Evolutionary conservation across 2,797 vertebrate genomes (phyloP), one percentile per base, ranked within the genome.

Genomic region (Setipinna tenuifilis): DNA sequence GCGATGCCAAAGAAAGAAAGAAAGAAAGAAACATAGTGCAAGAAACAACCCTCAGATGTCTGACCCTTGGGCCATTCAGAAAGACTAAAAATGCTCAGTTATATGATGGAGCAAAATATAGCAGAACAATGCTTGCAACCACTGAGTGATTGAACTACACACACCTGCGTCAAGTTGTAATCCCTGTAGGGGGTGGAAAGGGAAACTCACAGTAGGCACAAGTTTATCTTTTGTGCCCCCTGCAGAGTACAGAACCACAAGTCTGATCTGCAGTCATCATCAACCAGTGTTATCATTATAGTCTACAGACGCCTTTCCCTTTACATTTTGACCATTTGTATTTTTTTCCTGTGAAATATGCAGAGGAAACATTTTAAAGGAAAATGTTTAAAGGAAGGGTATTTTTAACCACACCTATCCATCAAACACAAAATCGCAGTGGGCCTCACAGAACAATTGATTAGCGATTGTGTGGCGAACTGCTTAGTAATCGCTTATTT

Each of bases 361-460:
- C 7, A 21, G 31, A 41, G 2, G 1, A 44, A 78, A 78, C 44
- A 44, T 78, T 78, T 78, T 21, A 31, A 82, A 81, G 86, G 59
- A 59, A 35, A n/a, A n/a, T n/a, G n/a, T 16, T 48, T 85, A 88
- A 82, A 81, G 86, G 59, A 59, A 35, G 83, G 68, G 48, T 46
- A 41, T 81, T 89, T 87, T 57, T 84, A 62, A 82, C 35, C 35
- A 62, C 48, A 81, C 58, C 83, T 82, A 87, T 87, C 25, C 23
- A 86, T 87, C 85, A 86, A 9, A 2, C 46, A 41, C 61, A 58
- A 82, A 84, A 83, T 31, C 75, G 25, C 75, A 81, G 81, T 57
- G 86, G 71, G 83, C 83, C 54, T 87, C 84, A 84, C 17, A 57
- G 50, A 81, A 82, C 82, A 68, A 85, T 87, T 83, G 75, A 89